Evolutionary conservation across 2,113 vertebrate genomes (phyloP).

Genomic region (Brienomyrus longianalis): DNA sequence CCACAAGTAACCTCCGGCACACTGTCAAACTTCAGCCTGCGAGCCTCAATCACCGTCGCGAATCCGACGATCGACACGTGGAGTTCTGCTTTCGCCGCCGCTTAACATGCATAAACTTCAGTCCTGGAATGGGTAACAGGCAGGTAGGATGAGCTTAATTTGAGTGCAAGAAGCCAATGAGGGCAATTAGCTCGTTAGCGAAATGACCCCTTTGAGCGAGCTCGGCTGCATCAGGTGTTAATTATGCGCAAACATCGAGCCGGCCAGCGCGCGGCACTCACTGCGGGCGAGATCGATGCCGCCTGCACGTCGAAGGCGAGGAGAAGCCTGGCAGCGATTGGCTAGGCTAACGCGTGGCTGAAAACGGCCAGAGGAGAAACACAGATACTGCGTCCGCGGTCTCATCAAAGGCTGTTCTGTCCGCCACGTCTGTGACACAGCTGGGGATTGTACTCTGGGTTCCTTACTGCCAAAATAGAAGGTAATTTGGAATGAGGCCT

Average conservation of each 20-base stretch:
- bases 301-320: slow-evolving; percentile 57
- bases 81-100: neutral
- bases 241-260: slow-evolving; percentile 49
- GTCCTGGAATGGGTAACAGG: neutral
- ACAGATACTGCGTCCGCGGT: slow-evolving; percentile 47
- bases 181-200: neutral
- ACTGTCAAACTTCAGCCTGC: neutral
- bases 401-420: neutral
- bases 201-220: slow-evolving; percentile 18
- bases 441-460: slow-evolving; percentile 45
- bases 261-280: slow-evolving; percentile 42
- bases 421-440: slow-evolving; percentile 28
- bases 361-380: slow-evolving; percentile 45
- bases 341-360: slow-evolving; percentile 46
- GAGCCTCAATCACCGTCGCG: neutral
- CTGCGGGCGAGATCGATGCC: slow-evolving; percentile 51
- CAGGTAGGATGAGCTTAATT: neutral
- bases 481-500: slow-evolving; percentile 27
- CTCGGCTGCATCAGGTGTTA: slow-evolving; percentile 36
- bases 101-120: neutral
- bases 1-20: neutral
- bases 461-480: neutral
- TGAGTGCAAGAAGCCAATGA: neutral
- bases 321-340: slow-evolving; percentile 47
- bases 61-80: too few relatives aligned